Evolutionary conservation across 1,140 invertebrate genomes (phyloP).

Genomic region (Eupeodes corollae): DNA sequence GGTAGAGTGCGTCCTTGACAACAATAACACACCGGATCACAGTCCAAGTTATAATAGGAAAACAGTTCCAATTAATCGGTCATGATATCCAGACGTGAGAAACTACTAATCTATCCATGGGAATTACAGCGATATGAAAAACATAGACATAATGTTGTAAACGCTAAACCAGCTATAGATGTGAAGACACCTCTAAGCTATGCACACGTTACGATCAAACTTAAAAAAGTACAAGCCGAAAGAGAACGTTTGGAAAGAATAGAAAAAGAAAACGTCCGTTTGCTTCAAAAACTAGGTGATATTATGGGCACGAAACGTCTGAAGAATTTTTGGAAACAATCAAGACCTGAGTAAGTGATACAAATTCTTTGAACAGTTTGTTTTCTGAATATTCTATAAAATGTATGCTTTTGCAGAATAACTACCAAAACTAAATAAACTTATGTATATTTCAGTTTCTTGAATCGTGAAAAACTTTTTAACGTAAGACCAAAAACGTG

Average conservation of each 20-base stretch:
- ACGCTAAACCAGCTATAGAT: slow-evolving; percentile 44
- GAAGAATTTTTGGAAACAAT: slow-evolving; percentile 42
- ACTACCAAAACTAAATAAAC: not conserved
- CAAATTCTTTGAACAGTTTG: not conserved
- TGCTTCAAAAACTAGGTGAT: slow-evolving; percentile 42
- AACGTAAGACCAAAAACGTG: slow-evolving; percentile 14
- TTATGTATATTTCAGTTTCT: slow-evolving; percentile 22
- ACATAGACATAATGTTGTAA: slow-evolving; percentile 40
- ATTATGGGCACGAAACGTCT: slow-evolving; percentile 43
- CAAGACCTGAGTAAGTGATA: slow-evolving; percentile 40
- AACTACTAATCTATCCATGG: slow-evolving; percentile 39
- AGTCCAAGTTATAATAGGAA: no score
- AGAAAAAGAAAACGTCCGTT: slow-evolving; percentile 42
- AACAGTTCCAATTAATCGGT: no score
- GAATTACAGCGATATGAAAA: slow-evolving; percentile 37
- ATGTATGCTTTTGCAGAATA: not conserved
- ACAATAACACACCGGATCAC: no score
- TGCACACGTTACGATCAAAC: slow-evolving; percentile 42
- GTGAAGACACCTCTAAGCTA: slow-evolving; percentile 38
- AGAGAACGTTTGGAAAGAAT: slow-evolving; percentile 42
- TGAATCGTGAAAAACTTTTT: slow-evolving; percentile 37
- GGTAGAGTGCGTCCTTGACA: no score
- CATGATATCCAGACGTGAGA: slow-evolving; percentile 41
- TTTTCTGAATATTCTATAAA: not conserved
- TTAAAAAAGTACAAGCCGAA: slow-evolving; percentile 46